These are phyloP conservation scores for Rhinopomastus cyanomelas DNA, from an alignment of 2,113 vertebrate species.

Conservation along the genomic window DNA sequence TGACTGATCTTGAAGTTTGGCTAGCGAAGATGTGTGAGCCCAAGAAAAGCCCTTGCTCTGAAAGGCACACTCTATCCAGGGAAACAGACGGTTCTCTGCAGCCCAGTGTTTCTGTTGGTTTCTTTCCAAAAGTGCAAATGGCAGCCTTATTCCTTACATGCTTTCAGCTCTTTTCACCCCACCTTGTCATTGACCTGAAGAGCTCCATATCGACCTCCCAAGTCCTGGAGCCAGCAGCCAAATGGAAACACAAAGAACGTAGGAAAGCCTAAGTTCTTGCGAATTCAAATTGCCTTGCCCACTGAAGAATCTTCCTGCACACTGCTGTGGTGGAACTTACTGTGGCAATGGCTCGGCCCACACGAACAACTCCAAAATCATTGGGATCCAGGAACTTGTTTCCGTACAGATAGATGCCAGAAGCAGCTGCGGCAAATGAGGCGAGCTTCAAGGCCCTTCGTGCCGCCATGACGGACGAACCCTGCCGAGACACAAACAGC, in stretches of 20 bases:
- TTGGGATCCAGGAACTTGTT: slow-evolving; percentile 82
- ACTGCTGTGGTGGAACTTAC: slow-evolving; percentile 75
- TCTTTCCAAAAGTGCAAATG: not conserved
- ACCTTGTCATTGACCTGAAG: not conserved
- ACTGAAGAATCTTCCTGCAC: not conserved
- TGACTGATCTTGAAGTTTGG: not conserved
- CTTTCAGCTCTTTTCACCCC: not conserved
- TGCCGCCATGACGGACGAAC: slow-evolving; percentile 84
- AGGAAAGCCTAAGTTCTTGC: not conserved
- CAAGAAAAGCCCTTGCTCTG: not conserved
- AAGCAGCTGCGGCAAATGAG: slow-evolving; percentile 81
- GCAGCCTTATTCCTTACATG: not conserved
- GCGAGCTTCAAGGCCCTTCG: slow-evolving; percentile 80
- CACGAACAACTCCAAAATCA: slow-evolving; percentile 88
- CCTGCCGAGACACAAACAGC: slow-evolving; percentile 66
- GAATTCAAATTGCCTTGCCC: not conserved
- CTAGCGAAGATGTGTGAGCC: not conserved
- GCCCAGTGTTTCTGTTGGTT: not conserved
- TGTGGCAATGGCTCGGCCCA: slow-evolving; percentile 87
- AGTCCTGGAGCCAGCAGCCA: not conserved
- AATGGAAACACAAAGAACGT: not conserved
- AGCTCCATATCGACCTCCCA: not conserved
- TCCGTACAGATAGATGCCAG: slow-evolving; percentile 84
- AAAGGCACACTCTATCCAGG: not conserved
- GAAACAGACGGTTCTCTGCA: not conserved